These are phyloP conservation scores for Scelioninae gen. 2 DNA, from an alignment of 2,888 invertebrate genomes.

Conservation along the genomic window DNA sequence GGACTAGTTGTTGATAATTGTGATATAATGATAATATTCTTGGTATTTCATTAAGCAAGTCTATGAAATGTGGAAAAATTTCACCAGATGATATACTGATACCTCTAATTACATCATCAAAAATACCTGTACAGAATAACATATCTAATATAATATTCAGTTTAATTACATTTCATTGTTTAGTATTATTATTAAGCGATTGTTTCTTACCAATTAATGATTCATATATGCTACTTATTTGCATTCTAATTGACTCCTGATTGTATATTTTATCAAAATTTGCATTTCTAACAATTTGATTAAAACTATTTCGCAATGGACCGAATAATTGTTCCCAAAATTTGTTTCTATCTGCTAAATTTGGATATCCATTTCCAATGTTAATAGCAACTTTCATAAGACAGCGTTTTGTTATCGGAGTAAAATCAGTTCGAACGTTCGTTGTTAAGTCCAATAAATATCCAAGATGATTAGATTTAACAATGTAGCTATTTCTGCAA, in stretches of 20 bases:
- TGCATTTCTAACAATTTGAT: slow-evolving; percentile 76
- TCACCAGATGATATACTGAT: slow-evolving; percentile 75
- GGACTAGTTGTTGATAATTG: slow-evolving; percentile 87
- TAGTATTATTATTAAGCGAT: not conserved
- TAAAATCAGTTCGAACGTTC: slow-evolving; percentile 77
- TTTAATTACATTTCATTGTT: not conserved
- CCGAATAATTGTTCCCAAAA: slow-evolving; percentile 65
- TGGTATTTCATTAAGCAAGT: slow-evolving; percentile 82
- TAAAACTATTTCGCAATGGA: slow-evolving; percentile 78
- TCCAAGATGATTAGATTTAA: slow-evolving; percentile 79
- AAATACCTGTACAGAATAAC: slow-evolving; percentile 80
- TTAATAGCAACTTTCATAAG: slow-evolving; percentile 85
- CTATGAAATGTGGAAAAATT: slow-evolving; percentile 80
- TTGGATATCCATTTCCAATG: slow-evolving; percentile 77
- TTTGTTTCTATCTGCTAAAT: slow-evolving; percentile 63
- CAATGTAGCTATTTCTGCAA: slow-evolving; percentile 77
- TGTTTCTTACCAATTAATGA: slow-evolving; percentile 78
- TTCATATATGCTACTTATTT: slow-evolving; percentile 86
- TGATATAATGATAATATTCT: slow-evolving; percentile 85
- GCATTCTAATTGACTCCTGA: slow-evolving; percentile 80
- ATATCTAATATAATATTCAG: too few relatives aligned
- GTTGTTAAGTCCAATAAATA: slow-evolving; percentile 77
- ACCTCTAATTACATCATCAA: slow-evolving; percentile 77
- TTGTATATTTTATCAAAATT: slow-evolving; percentile 78
- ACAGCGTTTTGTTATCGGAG: slow-evolving; percentile 80